Conservation (phyloP, 2,113 vertebrate genomes). For the Dasyornis broadbenti region DNA sequence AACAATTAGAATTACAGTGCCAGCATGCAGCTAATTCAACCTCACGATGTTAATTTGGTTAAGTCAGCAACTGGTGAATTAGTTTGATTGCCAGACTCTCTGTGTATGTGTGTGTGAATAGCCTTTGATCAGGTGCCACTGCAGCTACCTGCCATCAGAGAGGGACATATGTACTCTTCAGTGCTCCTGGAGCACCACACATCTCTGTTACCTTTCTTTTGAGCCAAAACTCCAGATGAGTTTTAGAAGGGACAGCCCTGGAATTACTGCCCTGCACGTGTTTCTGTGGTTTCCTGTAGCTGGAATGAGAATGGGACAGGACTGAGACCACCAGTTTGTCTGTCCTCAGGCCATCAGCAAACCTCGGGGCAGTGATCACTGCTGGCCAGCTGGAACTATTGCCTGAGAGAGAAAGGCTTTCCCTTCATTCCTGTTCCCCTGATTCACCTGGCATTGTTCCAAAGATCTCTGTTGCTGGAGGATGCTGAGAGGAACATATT, state of each 20-base stretch:
- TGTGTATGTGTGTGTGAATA: not conserved
- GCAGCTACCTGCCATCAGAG: not conserved
- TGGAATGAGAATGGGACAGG: not conserved
- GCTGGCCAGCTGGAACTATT: not conserved
- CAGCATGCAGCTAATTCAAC: slow-evolving; percentile 57
- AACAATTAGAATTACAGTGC: slow-evolving; percentile 62
- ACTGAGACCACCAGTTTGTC: not conserved
- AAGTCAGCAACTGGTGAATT: not conserved
- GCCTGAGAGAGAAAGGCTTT: not conserved
- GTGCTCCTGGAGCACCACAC: not conserved
- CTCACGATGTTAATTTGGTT: not conserved
- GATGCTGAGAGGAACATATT: not conserved
- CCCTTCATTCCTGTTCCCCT: not conserved
- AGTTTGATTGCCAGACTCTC: not conserved
- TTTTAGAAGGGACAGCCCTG: not conserved
- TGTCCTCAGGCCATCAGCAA: not conserved
- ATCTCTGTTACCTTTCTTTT: not conserved
- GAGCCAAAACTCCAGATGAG: not conserved
- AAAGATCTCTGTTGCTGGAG: not conserved
- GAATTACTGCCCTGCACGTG: accelerated
- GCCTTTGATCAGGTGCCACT: not conserved
- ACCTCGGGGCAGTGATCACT: not conserved
- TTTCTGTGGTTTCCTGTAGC: not conserved
- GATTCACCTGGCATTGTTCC: not conserved
- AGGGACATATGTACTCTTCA: not conserved